These are phyloP conservation scores for Enteromius radiatus DNA, from an alignment of 2,797 vertebrate genomes.

Conservation along the genomic window DNA sequence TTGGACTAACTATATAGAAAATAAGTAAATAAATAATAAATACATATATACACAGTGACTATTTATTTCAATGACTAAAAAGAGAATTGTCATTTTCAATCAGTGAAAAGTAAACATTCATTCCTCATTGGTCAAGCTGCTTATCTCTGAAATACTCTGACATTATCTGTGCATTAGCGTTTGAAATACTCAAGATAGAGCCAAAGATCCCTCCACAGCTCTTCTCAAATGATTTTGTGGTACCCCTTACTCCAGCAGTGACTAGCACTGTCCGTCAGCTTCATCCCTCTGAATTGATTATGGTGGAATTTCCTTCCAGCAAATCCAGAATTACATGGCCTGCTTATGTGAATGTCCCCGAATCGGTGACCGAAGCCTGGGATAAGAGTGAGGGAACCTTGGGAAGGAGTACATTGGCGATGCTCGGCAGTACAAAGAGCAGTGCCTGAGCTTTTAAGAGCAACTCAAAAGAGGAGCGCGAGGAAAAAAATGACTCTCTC, in stretches of 20 bases:
- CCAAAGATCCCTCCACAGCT: background rate
- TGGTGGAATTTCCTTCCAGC: slow-evolving; percentile 51
- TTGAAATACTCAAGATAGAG: background rate
- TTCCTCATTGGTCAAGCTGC: background rate
- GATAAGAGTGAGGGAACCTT: slow-evolving; percentile 39
- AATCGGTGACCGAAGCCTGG: slow-evolving; percentile 36
- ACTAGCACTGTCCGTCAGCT: background rate
- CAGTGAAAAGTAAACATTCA: background rate
- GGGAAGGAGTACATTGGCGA: slow-evolving; percentile 37
- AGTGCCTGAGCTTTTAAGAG: slow-evolving; percentile 55
- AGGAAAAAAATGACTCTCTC: slow-evolving; percentile 25
- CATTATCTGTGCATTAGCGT: slow-evolving; percentile 5
- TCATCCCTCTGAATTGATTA: slow-evolving; percentile 45
- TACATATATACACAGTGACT: too few species aligned
- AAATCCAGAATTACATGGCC: slow-evolving; percentile 48
- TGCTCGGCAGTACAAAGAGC: slow-evolving; percentile 51
- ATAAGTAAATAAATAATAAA: too few species aligned
- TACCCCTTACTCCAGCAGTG: slow-evolving; percentile 16
- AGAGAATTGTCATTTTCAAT: background rate
- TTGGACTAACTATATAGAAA: too few species aligned
- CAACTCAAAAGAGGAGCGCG: slow-evolving; percentile 37
- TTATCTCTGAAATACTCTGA: slow-evolving; percentile 6
- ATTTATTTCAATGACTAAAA: background rate
- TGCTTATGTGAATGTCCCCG: slow-evolving; percentile 51
- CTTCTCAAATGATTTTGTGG: background rate